Evolutionary conservation across 2,888 invertebrate genomes (phyloP).

Genomic region (Nemapogon koenigi): DNA sequence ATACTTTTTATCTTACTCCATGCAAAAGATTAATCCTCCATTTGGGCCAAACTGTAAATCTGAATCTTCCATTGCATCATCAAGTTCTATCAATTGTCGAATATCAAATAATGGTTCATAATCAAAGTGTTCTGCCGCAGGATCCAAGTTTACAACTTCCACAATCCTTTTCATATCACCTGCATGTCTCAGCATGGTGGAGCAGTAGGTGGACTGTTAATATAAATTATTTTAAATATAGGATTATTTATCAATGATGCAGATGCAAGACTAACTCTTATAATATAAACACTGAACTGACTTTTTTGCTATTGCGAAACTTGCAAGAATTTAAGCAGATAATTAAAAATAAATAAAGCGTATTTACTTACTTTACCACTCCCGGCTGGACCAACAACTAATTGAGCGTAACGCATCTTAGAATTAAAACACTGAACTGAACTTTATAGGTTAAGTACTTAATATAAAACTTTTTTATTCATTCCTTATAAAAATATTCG

Average conservation of each 20-base stretch:
- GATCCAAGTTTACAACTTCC: slow-evolving; percentile 94
- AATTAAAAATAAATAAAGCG: slow-evolving; percentile 8
- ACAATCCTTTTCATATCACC: slow-evolving; percentile 75
- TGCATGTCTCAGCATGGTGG: slow-evolving; percentile 85
- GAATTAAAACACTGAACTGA: too few species aligned
- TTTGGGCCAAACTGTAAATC: slow-evolving; percentile 95
- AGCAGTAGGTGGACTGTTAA: slow-evolving; percentile 95
- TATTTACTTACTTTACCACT: slow-evolving; percentile 84
- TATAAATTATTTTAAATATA: slow-evolving; percentile 22
- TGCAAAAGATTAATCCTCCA: slow-evolving; percentile 94
- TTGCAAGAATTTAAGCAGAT: slow-evolving; percentile 6
- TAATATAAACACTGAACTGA: too few species aligned
- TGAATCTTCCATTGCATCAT: slow-evolving; percentile 97
- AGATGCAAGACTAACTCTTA: too few species aligned
- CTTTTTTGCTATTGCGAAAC: neutral
- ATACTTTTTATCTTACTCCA: slow-evolving; percentile 80
- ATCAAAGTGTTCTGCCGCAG: slow-evolving; percentile 95
- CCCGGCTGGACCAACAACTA: slow-evolving; percentile 97
- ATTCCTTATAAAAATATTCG: too few species aligned
- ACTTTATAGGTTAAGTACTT: too few species aligned
- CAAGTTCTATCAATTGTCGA: slow-evolving; percentile 88
- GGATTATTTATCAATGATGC: neutral
- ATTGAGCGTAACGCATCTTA: slow-evolving; percentile 89
- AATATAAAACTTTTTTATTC: too few species aligned
- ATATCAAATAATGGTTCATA: slow-evolving; percentile 88